Percentiles rank a stretch among this genome's conserved stretches.
These are phyloP conservation scores for Drosophila anomalata DNA, from an alignment of 2,888 invertebrate genomes.

Conservation along the genomic window DNA sequence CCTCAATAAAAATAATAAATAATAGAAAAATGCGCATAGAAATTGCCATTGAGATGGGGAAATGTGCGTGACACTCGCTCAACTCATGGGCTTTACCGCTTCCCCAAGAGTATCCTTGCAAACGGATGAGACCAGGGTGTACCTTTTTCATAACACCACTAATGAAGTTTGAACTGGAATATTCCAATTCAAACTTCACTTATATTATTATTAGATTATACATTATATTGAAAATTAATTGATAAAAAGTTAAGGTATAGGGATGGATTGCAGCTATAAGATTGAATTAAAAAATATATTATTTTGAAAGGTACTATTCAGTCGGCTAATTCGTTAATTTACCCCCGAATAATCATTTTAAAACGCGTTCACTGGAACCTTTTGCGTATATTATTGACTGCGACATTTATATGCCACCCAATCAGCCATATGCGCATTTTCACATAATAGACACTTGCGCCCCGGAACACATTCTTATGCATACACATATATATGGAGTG, in stretches of 20 bases:
- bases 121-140: background rate
- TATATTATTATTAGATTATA: too few species aligned
- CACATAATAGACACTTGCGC: conserved; percentile 61
- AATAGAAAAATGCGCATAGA: conserved; percentile 77
- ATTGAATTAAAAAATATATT: too few species aligned
- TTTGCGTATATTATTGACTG: conserved; percentile 69
- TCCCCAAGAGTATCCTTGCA: conserved; percentile 3
- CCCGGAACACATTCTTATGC: background rate
- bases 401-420: conserved; percentile 67
- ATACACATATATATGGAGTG: conserved; percentile 10
- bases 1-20: conserved; percentile 68
- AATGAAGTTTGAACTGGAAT: background rate
- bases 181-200: too few species aligned
- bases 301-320: background rate
- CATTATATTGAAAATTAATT: too few species aligned
- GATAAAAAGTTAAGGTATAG: too few species aligned
- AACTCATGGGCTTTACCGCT: conserved; percentile 51
- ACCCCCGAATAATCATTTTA: conserved; percentile 56
- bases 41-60: conserved; percentile 43
- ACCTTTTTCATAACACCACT: background rate
- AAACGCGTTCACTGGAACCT: conserved; percentile 44
- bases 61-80: conserved; percentile 70
- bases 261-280: too few species aligned
- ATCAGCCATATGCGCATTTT: conserved; percentile 70
- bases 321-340: background rate